Evolutionary conservation across 2,888 invertebrate species (phyloP).

Genomic region (Geophilus truncorum): DNA sequence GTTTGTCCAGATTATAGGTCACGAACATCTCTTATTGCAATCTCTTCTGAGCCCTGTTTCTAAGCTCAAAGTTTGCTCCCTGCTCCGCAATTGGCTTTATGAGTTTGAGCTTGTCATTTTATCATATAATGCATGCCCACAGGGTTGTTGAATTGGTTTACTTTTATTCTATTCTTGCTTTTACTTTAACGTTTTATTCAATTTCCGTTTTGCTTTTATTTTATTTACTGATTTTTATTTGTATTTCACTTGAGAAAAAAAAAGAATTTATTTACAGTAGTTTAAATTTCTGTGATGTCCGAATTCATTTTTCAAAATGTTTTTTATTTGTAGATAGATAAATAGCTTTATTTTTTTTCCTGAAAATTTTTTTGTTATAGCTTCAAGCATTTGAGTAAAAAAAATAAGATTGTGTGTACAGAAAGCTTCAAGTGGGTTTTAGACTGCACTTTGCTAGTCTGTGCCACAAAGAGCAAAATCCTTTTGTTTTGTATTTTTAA

Average conservation of each 20-base stretch:
- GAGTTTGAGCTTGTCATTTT: not conserved
- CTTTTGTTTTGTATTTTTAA: too few relatives aligned
- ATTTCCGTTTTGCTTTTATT: not conserved
- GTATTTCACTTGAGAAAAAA: too few relatives aligned
- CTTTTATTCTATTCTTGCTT: not conserved
- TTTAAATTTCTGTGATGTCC: too few relatives aligned
- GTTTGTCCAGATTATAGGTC: slow-evolving; percentile 8
- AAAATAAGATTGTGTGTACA: not conserved
- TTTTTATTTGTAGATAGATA: not conserved
- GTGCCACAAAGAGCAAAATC: too few relatives aligned
- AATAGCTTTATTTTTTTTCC: not conserved
- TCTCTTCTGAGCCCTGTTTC: not conserved
- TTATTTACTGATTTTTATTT: too few relatives aligned
- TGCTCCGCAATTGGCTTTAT: not conserved
- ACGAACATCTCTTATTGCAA: not conserved
- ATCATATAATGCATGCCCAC: not conserved
- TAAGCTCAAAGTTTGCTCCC: not conserved
- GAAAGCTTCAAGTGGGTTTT: too few relatives aligned
- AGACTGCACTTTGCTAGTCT: too few relatives aligned
- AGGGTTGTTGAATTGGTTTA: not conserved
- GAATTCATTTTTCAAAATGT: too few relatives aligned
- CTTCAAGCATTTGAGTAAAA: not conserved
- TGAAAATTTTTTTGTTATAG: not conserved
- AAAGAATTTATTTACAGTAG: too few relatives aligned
- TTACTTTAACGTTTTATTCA: not conserved